Evolutionary conservation across 23 tunicate genomes (phyloP), one percentile per base, ranked within the genome.

Genomic region (Trididemnum nubilum): DNA sequence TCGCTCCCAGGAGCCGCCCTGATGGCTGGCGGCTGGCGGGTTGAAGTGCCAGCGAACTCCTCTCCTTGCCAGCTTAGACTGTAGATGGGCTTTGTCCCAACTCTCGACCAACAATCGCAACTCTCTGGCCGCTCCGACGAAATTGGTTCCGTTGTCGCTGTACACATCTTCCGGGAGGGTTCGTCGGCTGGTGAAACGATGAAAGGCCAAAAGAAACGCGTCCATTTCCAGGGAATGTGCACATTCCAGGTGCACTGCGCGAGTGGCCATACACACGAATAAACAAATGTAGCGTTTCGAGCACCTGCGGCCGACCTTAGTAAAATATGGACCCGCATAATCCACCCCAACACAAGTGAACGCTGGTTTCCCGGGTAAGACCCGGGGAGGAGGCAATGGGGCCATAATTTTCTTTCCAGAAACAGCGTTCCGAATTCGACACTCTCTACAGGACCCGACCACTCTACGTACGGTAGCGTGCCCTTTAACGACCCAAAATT

Each of bases 181-280:
- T 19, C 69, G 69, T 15, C 69, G 69, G 69, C 27, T 63, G 69
- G 27, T 15, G 69, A 63, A 63, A 4, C 69, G 69, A 15, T 28
- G 69, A 63, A 15, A 63, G 4, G 69, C 69, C 23, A 15, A 28
- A 4, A 63, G 69, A 28, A 63, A 63, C 28, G 27, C 24, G 28
- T 23, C 23, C 23, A 28, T 28, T 19, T 63, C 69, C 7, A 63
- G 27, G 7, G 69, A 63, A 21, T 19, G 24, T 28, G 23, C 69
- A 15, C 7, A 24, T 23, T 63, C 69, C 4, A 63, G 23, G 27
- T 63, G 69, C 27, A 63, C 27, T 4, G 27, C 69, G 4, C 69
- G 69, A 7, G 69, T 63, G 25, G 69, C 69, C 69, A 63, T 4
- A 23, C 69, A 63, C 27, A 15, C 23, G 69, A 63, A 63, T 19